Conservation (phyloP, 2,888 invertebrate species). For the Halictus quadricinctus region DNA sequence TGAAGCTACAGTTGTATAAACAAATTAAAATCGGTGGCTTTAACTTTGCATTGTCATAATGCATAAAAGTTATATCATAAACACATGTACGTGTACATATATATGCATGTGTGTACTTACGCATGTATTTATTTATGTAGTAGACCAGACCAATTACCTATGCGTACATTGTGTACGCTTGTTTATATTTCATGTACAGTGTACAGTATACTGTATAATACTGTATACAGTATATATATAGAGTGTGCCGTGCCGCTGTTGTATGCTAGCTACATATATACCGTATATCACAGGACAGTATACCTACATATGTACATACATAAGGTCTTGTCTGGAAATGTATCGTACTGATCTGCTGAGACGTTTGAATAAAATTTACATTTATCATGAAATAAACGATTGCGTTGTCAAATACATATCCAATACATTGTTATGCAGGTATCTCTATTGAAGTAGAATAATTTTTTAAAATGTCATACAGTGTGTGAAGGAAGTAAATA, state of each 20-base stretch:
- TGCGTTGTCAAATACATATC: slow-evolving; percentile 6
- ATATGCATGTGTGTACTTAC: background rate
- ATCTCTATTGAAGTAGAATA: background rate
- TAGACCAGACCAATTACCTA: slow-evolving; percentile 13
- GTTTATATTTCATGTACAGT: slow-evolving; percentile 41
- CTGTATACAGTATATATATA: background rate
- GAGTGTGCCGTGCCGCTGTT: background rate
- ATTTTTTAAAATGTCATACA: background rate
- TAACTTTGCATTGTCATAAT: background rate
- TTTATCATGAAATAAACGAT: slow-evolving; percentile 16
- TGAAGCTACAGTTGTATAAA: background rate
- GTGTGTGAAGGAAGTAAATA: background rate
- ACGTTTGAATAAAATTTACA: background rate
- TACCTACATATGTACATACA: background rate
- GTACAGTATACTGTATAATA: background rate
- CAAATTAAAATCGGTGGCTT: background rate
- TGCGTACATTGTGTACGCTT: slow-evolving; percentile 13
- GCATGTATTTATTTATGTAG: background rate
- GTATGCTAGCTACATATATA: background rate
- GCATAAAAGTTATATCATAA: background rate
- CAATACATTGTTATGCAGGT: slow-evolving; percentile 1
- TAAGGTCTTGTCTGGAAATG: background rate
- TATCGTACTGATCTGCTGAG: background rate
- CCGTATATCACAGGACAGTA: background rate
- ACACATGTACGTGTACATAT: background rate